phyloP scores from a whole-genome alignment of 37 sponge, comb jelly and placozoan species.

The Ephydatia muelleri region DNA sequence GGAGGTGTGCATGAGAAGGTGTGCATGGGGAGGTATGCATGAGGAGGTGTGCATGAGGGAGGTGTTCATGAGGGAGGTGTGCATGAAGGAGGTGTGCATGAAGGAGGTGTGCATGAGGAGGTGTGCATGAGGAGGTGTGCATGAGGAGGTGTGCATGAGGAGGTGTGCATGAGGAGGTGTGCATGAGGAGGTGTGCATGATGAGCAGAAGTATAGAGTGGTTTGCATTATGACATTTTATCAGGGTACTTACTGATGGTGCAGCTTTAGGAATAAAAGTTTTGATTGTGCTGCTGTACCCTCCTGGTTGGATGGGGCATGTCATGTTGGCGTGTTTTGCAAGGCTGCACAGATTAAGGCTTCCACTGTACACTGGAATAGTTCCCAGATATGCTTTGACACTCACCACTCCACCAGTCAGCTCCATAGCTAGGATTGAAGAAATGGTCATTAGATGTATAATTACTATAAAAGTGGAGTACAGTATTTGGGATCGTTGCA shows the following conservation, averaged over 20 bases:
- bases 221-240: background rate
- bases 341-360: conserved; percentile 28
- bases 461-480: background rate
- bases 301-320: conserved; percentile 34
- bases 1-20: too few species aligned
- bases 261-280: background rate
- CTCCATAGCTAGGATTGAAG: conserved; percentile 19
- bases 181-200: background rate
- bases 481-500: background rate
- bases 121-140: too few species aligned
- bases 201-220: background rate
- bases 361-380: background rate
- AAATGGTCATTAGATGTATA: too few species aligned
- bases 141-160: too few species aligned
- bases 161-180: too few species aligned
- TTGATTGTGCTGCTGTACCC: background rate
- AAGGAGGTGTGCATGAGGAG: too few species aligned
- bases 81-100: background rate
- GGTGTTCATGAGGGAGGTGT: too few species aligned
- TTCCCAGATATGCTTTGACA: background rate
- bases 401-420: conserved; percentile 30
- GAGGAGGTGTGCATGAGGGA: too few species aligned
- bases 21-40: too few species aligned
- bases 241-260: conserved; percentile 3
- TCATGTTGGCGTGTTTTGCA: background rate